Conservation (phyloP, 2,797 vertebrate species). For the Masticophis lateralis region DNA sequence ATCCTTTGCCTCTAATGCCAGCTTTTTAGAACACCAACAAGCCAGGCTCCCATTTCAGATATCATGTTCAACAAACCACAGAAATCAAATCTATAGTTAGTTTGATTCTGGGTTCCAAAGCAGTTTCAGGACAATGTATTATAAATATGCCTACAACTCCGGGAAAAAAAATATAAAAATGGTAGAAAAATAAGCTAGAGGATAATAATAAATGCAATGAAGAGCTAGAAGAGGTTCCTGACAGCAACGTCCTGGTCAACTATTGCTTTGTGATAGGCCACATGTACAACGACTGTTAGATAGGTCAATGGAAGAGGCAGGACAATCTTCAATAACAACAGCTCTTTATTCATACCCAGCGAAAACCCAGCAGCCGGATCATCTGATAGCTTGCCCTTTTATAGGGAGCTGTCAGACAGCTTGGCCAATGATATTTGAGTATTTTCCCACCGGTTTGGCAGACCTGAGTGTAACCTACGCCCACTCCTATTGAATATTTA, state of each 20-base stretch:
- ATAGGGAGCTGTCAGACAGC: too few relatives aligned
- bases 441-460: too few relatives aligned
- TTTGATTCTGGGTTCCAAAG: not conserved
- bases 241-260: not conserved
- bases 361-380: too few relatives aligned
- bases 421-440: too few relatives aligned
- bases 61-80: not conserved
- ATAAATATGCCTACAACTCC: not conserved
- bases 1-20: not conserved
- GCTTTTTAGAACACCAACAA: not conserved
- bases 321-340: too few relatives aligned
- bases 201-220: not conserved
- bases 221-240: not conserved
- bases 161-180: not conserved
- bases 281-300: not conserved
- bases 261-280: not conserved
- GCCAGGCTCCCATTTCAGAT: not conserved
- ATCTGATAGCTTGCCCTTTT: too few relatives aligned
- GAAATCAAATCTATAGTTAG: not conserved
- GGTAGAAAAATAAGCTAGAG: not conserved
- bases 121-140: not conserved
- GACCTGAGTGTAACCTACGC: too few relatives aligned
- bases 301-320: too few relatives aligned
- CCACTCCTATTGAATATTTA: too few relatives aligned
- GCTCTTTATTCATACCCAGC: too few relatives aligned